Evolutionary conservation across 2,797 vertebrate genomes (phyloP), one percentile per base, ranked within the genome.

Genomic region (Smutsia temminckii): DNA sequence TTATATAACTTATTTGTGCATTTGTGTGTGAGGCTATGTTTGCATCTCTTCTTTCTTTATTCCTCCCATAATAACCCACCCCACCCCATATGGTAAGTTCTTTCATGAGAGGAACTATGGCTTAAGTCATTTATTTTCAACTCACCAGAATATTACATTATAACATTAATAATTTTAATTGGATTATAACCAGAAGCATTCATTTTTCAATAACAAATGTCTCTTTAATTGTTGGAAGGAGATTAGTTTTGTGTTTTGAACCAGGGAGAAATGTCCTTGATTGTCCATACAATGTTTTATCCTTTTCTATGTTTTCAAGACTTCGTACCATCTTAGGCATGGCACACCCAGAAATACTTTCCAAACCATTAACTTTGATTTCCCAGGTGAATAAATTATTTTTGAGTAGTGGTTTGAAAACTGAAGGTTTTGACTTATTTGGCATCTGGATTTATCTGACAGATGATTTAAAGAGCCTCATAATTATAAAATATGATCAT

Each of bases 371-470:
- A 95, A 92, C 75, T 97, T 93, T 97, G 61, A 95, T 95, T 97
- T 97, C 92, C 93, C 96, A 97, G 72, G 83, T 96, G 78, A 91
- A 94, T 93, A 96, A 94, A 97, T 97, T 97, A 97, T 95, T 95
- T 97, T 94, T 93, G 92, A 96, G 46, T 89, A 87, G 51, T 57
- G 46, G 55, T 84, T 96, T 96, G 46, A 92, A 72, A 40, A 89
- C n/a, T 51, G 64, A 88, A 85, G 61, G 34, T 84, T 97, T 96
- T 96, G 79, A 97, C 92, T 97, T 96, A 93, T 89, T 91, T 93
- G 95, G 95, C 97, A 97, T 96, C 91, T 95, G 96, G 78, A 91
- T 94, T 63, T 96, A 55, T 81, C 92, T 97, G 90, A 93, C 88
- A 96, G 79, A 96, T 97, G 83, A 97, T 85, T 95, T 97, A 93